phyloP scores from a whole-genome alignment of 1,140 invertebrate species.

The Glossosoma conforme region DNA sequence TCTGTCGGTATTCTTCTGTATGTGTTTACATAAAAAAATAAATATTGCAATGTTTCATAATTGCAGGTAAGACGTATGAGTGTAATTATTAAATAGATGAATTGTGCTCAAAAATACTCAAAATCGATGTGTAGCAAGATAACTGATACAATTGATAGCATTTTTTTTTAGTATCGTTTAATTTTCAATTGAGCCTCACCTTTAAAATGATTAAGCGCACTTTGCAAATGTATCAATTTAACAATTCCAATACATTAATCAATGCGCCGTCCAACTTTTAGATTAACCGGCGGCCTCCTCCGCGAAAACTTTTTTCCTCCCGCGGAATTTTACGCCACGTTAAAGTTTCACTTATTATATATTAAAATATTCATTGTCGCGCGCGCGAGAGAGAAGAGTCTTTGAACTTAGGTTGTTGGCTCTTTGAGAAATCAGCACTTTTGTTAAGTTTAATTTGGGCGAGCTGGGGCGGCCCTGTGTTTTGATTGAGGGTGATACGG shows the following conservation, averaged over 20 bases:
- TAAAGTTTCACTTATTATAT: slow-evolving; percentile 21
- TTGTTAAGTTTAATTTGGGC: slow-evolving; percentile 17
- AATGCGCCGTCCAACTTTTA: slow-evolving; percentile 14
- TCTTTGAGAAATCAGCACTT: slow-evolving; percentile 25
- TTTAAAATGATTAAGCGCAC: no score
- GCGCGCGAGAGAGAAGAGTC: slow-evolving; percentile 15
- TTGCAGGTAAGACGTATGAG: no score
- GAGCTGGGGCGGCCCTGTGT: slow-evolving; percentile 14
- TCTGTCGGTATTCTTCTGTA: no score
- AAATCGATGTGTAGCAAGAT: no score
- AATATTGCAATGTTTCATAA: no score
- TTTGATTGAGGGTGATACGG: slow-evolving; percentile 3
- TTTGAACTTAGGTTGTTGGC: slow-evolving; percentile 20
- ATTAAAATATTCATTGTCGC: slow-evolving; percentile 29
- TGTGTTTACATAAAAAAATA: no score
- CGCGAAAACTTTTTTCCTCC: slow-evolving; percentile 7
- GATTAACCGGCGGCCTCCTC: neutral
- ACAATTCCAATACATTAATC: slow-evolving; percentile 13
- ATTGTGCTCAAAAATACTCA: no score
- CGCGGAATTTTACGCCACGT: slow-evolving; percentile 14
- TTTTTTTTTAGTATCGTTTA: no score
- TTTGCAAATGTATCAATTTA: slow-evolving; percentile 12
- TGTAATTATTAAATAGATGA: no score
- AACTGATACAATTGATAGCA: no score
- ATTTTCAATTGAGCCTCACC: no score